Conservation (phyloP, 2,113 vertebrate species). For the Bagarius yarrelli region DNA sequence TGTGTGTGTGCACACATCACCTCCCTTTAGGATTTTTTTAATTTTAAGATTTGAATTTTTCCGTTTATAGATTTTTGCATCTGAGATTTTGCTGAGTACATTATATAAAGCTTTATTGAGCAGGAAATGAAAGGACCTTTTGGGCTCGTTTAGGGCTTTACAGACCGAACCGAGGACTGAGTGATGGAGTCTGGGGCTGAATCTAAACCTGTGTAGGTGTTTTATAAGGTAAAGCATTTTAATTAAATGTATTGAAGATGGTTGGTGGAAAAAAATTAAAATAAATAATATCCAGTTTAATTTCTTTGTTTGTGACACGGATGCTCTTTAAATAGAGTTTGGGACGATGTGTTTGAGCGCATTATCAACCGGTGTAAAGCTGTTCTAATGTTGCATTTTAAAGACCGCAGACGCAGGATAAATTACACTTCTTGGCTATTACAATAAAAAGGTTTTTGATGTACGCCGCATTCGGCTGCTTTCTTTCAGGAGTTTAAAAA, state of each 20-base stretch:
- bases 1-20: constrained; percentile 1
- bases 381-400: constrained; percentile 35
- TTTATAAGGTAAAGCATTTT: constrained; percentile 5
- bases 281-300: constrained; percentile 12
- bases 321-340: background rate
- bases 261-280: no score
- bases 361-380: constrained; percentile 10
- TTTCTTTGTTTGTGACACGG: constrained; percentile 26
- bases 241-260: constrained; percentile 23
- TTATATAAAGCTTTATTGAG: constrained; percentile 47
- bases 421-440: constrained; percentile 37
- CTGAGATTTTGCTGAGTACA: constrained; percentile 50
- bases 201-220: background rate
- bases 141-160: constrained; percentile 60
- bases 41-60: constrained; percentile 56
- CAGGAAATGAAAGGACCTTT: constrained; percentile 51
- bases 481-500: background rate
- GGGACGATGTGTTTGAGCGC: background rate
- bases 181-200: background rate
- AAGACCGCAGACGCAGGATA: background rate
- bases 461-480: background rate
- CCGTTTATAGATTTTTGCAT: constrained; percentile 38
- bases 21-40: constrained; percentile 52
- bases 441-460: constrained; percentile 46
- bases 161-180: background rate